phyloP scores from a whole-genome alignment of 2,797 vertebrate species.

The Garrulus glandarius region DNA sequence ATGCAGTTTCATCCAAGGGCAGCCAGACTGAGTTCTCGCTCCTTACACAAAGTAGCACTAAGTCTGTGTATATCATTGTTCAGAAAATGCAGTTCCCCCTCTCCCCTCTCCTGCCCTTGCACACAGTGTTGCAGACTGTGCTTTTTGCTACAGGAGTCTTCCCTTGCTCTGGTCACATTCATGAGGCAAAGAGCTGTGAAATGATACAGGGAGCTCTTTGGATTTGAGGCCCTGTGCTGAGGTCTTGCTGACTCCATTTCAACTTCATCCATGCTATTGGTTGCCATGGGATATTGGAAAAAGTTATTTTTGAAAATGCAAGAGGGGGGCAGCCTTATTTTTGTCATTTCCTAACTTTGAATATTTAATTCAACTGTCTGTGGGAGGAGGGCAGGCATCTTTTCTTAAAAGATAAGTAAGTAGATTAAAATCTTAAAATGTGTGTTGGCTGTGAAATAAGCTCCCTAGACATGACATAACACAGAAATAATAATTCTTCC shows the following conservation, averaged over 20 bases:
- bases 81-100: not conserved
- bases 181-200: not conserved
- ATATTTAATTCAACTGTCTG: not conserved
- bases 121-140: not conserved
- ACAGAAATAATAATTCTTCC: slow-evolving; percentile 3
- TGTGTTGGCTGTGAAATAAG: not conserved
- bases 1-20: not conserved
- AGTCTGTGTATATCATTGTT: not conserved
- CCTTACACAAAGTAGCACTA: not conserved
- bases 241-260: not conserved
- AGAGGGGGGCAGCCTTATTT: not conserved
- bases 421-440: not conserved
- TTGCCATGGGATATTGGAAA: slow-evolving; percentile 1
- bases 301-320: slow-evolving; percentile 20
- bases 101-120: not conserved
- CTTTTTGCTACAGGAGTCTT: not conserved
- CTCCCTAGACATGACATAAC: not conserved
- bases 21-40: not conserved
- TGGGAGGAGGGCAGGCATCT: not conserved
- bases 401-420: slow-evolving; percentile 2
- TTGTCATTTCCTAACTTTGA: not conserved
- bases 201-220: not conserved
- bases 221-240: not conserved
- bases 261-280: not conserved
- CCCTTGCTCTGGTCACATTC: not conserved